Percentiles rank a stretch among this genome's conserved stretches.
phyloP scores from a whole-genome alignment of 2,888 invertebrate species.

The Autographa pulchrina region DNA sequence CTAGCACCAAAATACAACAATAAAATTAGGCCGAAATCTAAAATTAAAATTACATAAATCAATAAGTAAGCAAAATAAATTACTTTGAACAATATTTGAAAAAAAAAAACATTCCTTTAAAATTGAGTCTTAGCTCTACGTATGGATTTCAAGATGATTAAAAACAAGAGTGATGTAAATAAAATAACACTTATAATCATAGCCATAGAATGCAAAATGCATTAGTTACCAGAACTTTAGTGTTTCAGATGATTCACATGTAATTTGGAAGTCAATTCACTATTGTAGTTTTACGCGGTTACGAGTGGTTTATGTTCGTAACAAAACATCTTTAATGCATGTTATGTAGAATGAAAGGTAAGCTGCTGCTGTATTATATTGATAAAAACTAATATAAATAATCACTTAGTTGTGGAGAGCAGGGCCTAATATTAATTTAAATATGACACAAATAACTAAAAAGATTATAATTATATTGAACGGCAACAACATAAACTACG shows the following conservation, averaged over 20 bases:
- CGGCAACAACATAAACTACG: no score
- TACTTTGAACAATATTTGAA: neutral
- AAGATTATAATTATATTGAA: no score
- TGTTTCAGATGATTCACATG: neutral
- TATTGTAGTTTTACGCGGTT: no score
- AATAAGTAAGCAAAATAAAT: conserved; percentile 1
- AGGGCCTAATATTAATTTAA: no score
- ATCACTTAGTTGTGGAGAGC: no score
- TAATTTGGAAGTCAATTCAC: no score
- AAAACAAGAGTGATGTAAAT: neutral
- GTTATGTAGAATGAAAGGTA: no score
- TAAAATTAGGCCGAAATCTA: conserved; percentile 28
- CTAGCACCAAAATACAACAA: conserved; percentile 18
- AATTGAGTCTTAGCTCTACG: neutral
- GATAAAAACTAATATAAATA: no score
- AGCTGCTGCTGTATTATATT: no score
- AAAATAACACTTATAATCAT: neutral
- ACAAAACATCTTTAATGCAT: neutral
- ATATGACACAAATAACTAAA: no score
- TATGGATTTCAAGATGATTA: neutral
- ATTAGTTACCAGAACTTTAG: neutral
- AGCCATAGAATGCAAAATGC: neutral
- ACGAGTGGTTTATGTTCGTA: no score
- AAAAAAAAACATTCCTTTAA: neutral
- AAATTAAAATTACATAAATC: conserved; percentile 12